These are phyloP conservation scores for Enteromius trimaculatus DNA, from an alignment of 2,797 vertebrate species.

Conservation along the genomic window DNA sequence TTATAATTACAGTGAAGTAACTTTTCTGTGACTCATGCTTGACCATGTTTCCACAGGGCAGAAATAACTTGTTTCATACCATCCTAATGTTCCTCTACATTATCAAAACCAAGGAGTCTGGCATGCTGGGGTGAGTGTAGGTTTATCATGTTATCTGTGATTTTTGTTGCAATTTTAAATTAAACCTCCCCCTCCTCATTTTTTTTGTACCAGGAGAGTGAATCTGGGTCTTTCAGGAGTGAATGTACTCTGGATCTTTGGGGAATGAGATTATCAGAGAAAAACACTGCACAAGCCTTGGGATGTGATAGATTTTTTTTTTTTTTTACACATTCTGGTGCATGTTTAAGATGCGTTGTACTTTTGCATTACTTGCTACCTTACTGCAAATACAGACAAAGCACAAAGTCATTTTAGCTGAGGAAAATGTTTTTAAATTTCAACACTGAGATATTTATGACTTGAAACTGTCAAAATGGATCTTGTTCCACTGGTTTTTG, in stretches of 20 bases:
- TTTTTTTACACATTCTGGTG: not conserved
- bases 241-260: conserved; percentile 96
- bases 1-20: not conserved
- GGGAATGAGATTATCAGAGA: conserved; percentile 74
- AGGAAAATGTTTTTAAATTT: conserved; percentile 33
- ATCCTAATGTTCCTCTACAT: conserved; percentile 96
- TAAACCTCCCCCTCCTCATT: not conserved
- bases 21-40: conserved; percentile 20
- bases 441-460: conserved; percentile 15
- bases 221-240: conserved; percentile 95
- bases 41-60: conserved; percentile 78
- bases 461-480: conserved; percentile 43
- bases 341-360: conserved; percentile 19
- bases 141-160: not conserved
- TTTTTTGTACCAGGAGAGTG: conserved; percentile 81
- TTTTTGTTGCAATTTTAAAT: not conserved
- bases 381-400: conserved; percentile 10
- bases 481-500: conserved; percentile 25
- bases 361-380: not conserved
- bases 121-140: conserved; percentile 93
- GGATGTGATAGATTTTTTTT: conserved; percentile 21
- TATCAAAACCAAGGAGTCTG: conserved; percentile 96
- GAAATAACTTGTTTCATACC: conserved; percentile 98
- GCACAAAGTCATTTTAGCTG: conserved; percentile 34
- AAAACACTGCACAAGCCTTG: conserved; percentile 25